phyloP scores from a whole-genome alignment of 1,140 invertebrate genomes.

The Bradysia coprophila region DNA sequence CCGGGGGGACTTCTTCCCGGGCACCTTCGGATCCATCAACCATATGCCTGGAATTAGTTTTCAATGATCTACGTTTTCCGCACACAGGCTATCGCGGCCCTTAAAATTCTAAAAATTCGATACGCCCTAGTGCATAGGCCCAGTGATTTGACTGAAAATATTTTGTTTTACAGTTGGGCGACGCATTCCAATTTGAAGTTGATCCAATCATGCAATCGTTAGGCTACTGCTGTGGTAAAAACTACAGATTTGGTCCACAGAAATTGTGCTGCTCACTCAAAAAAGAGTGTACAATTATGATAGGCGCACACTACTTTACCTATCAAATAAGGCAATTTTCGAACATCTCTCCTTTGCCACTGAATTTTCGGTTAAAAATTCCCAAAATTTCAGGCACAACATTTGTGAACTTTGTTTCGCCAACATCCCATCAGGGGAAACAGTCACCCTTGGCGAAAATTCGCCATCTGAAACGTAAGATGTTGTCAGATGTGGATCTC shows the following conservation, averaged over 20 bases:
- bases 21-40: too few relatives aligned
- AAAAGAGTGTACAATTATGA: slow-evolving; percentile 93
- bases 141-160: slow-evolving; percentile 99
- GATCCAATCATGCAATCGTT: slow-evolving; percentile 96
- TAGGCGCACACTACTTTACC: slow-evolving; percentile 95
- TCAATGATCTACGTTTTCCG: too few relatives aligned
- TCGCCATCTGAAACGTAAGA: slow-evolving; percentile 90
- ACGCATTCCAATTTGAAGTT: slow-evolving; percentile 95
- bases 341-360: not conserved
- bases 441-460: slow-evolving; percentile 89
- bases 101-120: too few relatives aligned
- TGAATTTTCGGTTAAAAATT: slow-evolving; percentile 52
- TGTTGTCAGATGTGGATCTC: too few relatives aligned
- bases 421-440: slow-evolving; percentile 95
- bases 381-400: slow-evolving; percentile 50
- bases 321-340: slow-evolving; percentile 99
- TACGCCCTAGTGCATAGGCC: too few relatives aligned
- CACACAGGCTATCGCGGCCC: too few relatives aligned
- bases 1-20: too few relatives aligned
- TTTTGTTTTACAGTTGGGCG: slow-evolving; percentile 79
- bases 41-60: too few relatives aligned
- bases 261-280: slow-evolving; percentile 98
- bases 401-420: slow-evolving; percentile 99
- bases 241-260: slow-evolving; percentile 98
- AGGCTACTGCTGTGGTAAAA: slow-evolving; percentile 96